Evolutionary conservation across 2,113 vertebrate species (phyloP), one percentile per base, ranked within the genome.

Genomic region (Mirounga angustirostris): DNA sequence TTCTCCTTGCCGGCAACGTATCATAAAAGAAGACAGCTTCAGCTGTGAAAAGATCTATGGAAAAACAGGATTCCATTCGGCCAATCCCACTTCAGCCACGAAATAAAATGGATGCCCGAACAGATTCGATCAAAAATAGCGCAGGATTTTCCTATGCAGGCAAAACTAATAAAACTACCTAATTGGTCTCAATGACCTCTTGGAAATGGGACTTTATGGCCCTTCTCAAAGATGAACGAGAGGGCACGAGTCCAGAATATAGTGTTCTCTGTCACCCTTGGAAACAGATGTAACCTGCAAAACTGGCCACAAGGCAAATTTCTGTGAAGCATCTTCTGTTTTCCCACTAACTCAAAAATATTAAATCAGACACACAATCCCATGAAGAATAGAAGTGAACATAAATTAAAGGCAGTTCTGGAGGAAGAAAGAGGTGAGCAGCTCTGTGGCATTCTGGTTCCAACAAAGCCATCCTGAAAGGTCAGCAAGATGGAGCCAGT

Each of bases 1-100:
- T 3, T 3, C 58, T 4, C 2, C 5, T 50, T 1, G 0, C 50
- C 0, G 18, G 21, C 0, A 50, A 30, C 1, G 0, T 0, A 4
- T 28, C 4, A 2, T 2, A 1, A 36, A 33, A 30, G 8, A 40
- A 59, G 63, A 10, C 3, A 2, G n/a, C 63, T 24, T 54, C 54
- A 1, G 4, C 4, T 2, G 46, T 1, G 30, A 33, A 43, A 5
- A 2, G 2, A 11, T 5, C 82, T 16, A 2, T 0, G 0, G 88
- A 88, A 59, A 54, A 10, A 10, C 24, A 11, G 19, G 11, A 33
- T 5, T 5, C 61, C 14, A 1, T 1, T 0, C 2, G 33, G 65
- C 74, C 28, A 0, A 1, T 0, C 15, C 54, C 2, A 24, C 36
- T 7, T 0, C 26, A 6, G 16, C 74, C 52, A 7, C 76, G 13